phyloP scores from a whole-genome alignment of 2,797 vertebrate species.

The Sternotherus odoratus region DNA sequence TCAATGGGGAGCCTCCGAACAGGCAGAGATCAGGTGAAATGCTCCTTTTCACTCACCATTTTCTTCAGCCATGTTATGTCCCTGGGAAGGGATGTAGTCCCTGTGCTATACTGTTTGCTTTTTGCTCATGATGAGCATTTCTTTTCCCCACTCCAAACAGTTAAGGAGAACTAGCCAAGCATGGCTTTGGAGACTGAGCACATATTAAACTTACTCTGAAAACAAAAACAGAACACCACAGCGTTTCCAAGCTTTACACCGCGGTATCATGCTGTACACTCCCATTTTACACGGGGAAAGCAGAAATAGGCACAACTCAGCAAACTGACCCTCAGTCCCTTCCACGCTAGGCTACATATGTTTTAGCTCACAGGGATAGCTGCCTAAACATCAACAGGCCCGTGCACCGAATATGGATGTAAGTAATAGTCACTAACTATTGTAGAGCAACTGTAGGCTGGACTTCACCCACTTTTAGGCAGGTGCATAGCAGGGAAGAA shows the following conservation, averaged over 20 bases:
- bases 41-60: background rate
- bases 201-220: background rate
- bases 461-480: background rate
- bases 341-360: background rate
- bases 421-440: background rate
- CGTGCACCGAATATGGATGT: background rate
- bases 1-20: too few relatives aligned
- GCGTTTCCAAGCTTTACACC: background rate
- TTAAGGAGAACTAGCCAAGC: background rate
- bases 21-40: fast-evolving
- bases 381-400: background rate
- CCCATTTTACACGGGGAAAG: background rate
- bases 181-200: background rate
- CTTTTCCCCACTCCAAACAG: background rate
- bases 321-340: background rate
- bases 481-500: background rate
- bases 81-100: background rate
- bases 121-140: background rate
- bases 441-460: background rate
- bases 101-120: background rate
- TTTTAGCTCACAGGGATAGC: background rate
- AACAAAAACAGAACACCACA: background rate
- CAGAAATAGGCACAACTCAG: background rate
- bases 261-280: background rate
- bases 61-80: background rate